A percentile compares a stretch with the other conserved stretches of the same genome.
Conservation (phyloP, 1,140 invertebrate species). For the Odontomachus brunneus region DNA sequence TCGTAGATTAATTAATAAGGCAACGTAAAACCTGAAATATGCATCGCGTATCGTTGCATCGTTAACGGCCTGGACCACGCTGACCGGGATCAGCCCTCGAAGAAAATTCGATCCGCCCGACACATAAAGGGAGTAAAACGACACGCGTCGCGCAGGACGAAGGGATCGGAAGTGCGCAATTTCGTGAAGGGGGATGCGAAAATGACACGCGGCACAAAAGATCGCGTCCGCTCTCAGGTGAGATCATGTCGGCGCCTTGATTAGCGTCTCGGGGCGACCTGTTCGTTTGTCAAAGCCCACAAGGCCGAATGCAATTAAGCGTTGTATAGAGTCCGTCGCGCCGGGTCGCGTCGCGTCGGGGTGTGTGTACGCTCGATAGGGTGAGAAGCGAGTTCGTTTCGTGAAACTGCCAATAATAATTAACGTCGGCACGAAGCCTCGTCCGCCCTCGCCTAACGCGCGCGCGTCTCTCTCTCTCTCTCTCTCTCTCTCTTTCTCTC, state of each 20-base stretch:
- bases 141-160: no score
- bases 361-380: slow-evolving; percentile 66
- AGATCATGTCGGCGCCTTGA: slow-evolving; percentile 19
- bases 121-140: no score
- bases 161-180: background rate
- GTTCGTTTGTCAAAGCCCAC: slow-evolving; percentile 36
- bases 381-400: slow-evolving; percentile 68
- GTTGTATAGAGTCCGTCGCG: slow-evolving; percentile 51
- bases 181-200: background rate
- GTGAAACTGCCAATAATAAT: slow-evolving; percentile 75
- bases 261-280: slow-evolving; percentile 30
- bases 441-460: slow-evolving; percentile 34
- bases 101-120: no score
- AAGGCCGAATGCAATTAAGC: slow-evolving; percentile 70
- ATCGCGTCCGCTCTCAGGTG: background rate
- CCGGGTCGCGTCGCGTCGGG: slow-evolving; percentile 41
- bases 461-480: slow-evolving; percentile 17
- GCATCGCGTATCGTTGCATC: no score
- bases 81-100: no score
- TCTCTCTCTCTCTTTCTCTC: background rate
- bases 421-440: slow-evolving; percentile 66
- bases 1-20: background rate
- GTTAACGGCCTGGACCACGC: no score
- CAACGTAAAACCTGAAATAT: no score
- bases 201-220: background rate